Evolutionary conservation across 2,888 invertebrate species (phyloP).

Genomic region (Latrodectus elegans): DNA sequence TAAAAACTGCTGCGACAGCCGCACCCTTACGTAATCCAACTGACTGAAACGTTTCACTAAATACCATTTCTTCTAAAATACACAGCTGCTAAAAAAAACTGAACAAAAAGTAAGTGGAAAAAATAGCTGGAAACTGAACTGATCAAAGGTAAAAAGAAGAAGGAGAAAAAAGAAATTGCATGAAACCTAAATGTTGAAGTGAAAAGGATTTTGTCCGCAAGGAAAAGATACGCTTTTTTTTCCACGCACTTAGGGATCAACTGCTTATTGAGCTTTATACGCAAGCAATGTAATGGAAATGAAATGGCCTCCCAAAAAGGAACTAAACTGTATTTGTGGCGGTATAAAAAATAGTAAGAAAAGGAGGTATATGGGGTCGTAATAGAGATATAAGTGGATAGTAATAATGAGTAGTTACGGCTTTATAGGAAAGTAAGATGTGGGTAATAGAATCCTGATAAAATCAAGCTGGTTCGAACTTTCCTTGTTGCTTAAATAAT

Average conservation of each 20-base stretch:
- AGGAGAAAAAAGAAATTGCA: slow-evolving; percentile 4
- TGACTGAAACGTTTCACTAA: slow-evolving; percentile 19
- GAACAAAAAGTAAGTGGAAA: not conserved
- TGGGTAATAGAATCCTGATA: not conserved
- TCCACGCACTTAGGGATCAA: slow-evolving; percentile 19
- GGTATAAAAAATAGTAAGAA: not conserved
- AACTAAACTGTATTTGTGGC: not conserved
- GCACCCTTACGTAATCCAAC: slow-evolving; percentile 28
- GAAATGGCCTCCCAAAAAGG: not conserved
- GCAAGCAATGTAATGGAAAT: slow-evolving; percentile 10
- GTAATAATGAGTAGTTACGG: slow-evolving; percentile 24
- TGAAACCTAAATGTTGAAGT: slow-evolving; percentile 1
- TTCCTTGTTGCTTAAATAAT: not conserved
- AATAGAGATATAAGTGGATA: slow-evolving; percentile 17
- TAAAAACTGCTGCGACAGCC: too few relatives aligned
- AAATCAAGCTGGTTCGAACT: not conserved
- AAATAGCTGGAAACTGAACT: not conserved
- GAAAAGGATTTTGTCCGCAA: slow-evolving; percentile 8
- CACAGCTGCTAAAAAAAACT: not conserved
- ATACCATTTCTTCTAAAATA: slow-evolving; percentile 3
- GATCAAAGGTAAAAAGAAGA: slow-evolving; percentile 1
- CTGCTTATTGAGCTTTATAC: slow-evolving; percentile 38
- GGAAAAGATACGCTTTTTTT: not conserved
- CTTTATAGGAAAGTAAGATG: not conserved
- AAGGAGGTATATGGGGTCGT: not conserved